phyloP scores from a whole-genome alignment of 1,140 invertebrate genomes.

The Hormaphis cornu region DNA sequence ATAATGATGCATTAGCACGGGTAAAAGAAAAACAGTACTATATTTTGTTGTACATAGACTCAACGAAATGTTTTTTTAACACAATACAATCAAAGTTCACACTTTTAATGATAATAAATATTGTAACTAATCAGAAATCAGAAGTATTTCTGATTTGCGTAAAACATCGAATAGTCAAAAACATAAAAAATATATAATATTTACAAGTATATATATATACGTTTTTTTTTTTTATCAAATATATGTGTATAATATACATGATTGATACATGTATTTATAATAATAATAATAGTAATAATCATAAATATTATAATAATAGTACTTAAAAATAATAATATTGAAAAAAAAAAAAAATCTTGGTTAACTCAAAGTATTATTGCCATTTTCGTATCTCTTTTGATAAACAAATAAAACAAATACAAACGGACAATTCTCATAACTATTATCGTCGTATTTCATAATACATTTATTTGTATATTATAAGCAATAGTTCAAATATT shows the following conservation, averaged over 20 bases:
- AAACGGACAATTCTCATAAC: neutral
- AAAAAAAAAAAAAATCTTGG: conserved; percentile 3
- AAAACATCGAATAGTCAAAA: conserved; percentile 5
- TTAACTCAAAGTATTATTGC: conserved; percentile 15
- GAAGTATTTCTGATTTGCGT: too few relatives aligned
- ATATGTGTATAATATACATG: neutral
- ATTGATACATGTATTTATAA: too few relatives aligned
- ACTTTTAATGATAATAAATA: neutral
- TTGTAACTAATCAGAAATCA: neutral
- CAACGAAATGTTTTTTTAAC: conserved; percentile 8
- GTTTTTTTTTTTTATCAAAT: neutral
- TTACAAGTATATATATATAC: neutral
- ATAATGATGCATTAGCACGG: too few relatives aligned
- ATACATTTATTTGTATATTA: too few relatives aligned
- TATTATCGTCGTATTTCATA: neutral
- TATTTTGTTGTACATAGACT: conserved; percentile 1
- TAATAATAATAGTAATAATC: too few relatives aligned
- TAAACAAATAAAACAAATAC: conserved; percentile 11
- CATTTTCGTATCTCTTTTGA: neutral
- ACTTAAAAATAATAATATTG: conserved; percentile 5
- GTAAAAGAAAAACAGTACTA: neutral
- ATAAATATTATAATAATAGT: neutral
- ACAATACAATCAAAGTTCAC: conserved; percentile 11
- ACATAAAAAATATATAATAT: neutral
- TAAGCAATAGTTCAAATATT: too few relatives aligned